Base-by-base conservation (phyloP, 92 coral and sea anemone species). In the Epizoanthus rinbou region DNA sequence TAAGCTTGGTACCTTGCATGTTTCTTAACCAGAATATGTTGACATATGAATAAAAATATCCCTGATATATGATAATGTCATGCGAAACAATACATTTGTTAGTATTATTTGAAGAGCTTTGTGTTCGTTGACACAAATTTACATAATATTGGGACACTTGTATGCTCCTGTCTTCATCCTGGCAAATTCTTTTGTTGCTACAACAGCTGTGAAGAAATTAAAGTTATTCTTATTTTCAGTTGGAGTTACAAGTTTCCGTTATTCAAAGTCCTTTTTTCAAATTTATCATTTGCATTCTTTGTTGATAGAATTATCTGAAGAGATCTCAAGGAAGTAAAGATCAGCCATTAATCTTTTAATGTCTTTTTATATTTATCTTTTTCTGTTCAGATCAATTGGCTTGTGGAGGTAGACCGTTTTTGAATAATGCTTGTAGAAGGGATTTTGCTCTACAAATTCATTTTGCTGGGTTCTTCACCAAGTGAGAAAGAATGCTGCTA, bases 131-230 rank as follows among this genome's bases (percentile, higher is more conserved):
- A 37, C 19, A 15, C 45, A 17, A 41, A 39, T 78, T 78, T 78
- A 69, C 82, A 78, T 78, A 62, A 19, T 18, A 41, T 60, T 59
- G 41, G 65, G 65, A 35, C 8, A 57, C 9, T 75, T 21, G 18
- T 53, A 31, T 3, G 8, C 23, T 24, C 21, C 65, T 14, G 21
- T 50, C 54, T 50, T 50, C n/a, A 15, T 50, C 54, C 54, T 28
- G 28, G 57, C 43, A 81, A 65, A 89, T 89, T 81, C 80, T 75
- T 89, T 57, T 81, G 89, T 89, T 82, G 81, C 69, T 82, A 89
- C 64, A 86, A 89, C 87, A 89, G 66, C 74, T 74, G 68, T 8
- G 22, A 59, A 43, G 21, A 13, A 23, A 19, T 28, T 73, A n/a
- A 39, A 43, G 21, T 11, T 4, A 45, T 19, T 54, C 41, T 24